phyloP scores from a whole-genome alignment of 2,888 invertebrate genomes.

The Aspidiotus rigidus region DNA sequence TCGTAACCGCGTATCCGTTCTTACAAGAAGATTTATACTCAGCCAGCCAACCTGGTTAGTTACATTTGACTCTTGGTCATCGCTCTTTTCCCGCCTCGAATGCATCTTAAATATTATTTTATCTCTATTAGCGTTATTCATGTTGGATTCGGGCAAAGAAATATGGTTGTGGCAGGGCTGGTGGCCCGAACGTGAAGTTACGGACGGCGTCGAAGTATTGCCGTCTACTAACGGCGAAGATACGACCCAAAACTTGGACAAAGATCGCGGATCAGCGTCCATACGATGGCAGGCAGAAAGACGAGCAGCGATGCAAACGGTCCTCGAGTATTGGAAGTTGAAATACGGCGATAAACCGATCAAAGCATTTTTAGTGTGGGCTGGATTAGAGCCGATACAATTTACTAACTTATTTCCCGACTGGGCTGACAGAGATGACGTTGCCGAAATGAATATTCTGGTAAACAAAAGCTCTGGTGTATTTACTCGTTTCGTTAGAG shows the following conservation, averaged over 20 bases:
- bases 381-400: conserved; percentile 74
- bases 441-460: conserved; percentile 67
- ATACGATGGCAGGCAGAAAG: conserved; percentile 76
- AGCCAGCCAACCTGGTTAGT: conserved; percentile 71
- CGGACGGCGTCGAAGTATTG: background rate
- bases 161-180: conserved; percentile 95
- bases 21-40: conserved; percentile 77
- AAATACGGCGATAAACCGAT: conserved; percentile 44
- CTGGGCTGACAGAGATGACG: conserved; percentile 68
- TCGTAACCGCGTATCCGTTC: conserved; percentile 72
- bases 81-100: no score
- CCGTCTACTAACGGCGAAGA: background rate
- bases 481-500: no score
- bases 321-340: conserved; percentile 64
- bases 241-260: conserved; percentile 22
- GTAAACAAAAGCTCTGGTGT: conserved; percentile 50
- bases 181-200: conserved; percentile 59
- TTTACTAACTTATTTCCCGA: conserved; percentile 79
- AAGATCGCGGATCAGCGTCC: conserved; percentile 56
- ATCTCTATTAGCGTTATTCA: conserved; percentile 58
- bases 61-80: background rate
- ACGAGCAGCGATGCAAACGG: conserved; percentile 73
- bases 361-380: conserved; percentile 62
- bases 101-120: background rate
- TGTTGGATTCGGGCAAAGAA: conserved; percentile 66